Conservation (phyloP, 1,140 invertebrate genomes). For the Probaryconus sp. region DNA sequence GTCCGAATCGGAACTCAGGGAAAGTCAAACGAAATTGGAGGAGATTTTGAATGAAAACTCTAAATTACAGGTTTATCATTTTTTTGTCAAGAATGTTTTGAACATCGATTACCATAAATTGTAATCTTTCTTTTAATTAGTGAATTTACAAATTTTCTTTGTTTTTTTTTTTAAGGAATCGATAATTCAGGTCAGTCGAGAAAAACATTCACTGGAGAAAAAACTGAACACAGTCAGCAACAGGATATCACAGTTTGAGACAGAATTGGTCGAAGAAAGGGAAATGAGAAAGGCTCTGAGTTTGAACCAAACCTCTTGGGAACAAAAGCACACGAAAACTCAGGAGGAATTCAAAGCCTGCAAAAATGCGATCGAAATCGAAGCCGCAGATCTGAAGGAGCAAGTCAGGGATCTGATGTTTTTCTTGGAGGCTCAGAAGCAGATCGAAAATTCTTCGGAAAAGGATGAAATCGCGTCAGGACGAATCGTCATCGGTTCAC, state of each 20-base stretch:
- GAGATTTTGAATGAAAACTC: slow-evolving; percentile 71
- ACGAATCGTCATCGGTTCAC: slow-evolving; percentile 82
- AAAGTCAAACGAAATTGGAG: slow-evolving; percentile 79
- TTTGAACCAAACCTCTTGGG: slow-evolving; percentile 88
- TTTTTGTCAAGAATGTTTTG: slow-evolving; percentile 4
- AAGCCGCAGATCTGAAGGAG: slow-evolving; percentile 91
- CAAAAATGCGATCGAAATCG: slow-evolving; percentile 81
- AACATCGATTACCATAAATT: slow-evolving; percentile 2
- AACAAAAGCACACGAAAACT: slow-evolving; percentile 82
- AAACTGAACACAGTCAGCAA: slow-evolving; percentile 72
- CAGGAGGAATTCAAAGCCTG: slow-evolving; percentile 81
- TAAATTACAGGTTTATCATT: slow-evolving; percentile 69
- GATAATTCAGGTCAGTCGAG: slow-evolving; percentile 29
- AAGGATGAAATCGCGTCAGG: slow-evolving; percentile 85
- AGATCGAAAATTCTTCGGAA: slow-evolving; percentile 81
- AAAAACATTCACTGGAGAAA: slow-evolving; percentile 34
- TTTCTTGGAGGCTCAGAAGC: slow-evolving; percentile 92
- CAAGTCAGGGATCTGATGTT: slow-evolving; percentile 98
- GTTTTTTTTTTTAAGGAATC: slow-evolving; percentile 27
- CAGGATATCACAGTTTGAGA: slow-evolving; percentile 81
- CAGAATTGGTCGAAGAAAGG: slow-evolving; percentile 87
- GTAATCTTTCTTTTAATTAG: not conserved
- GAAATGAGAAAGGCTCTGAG: slow-evolving; percentile 86
- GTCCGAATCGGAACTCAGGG: slow-evolving; percentile 77
- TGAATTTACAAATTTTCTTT: slow-evolving; percentile 5